phyloP scores from a whole-genome alignment of 2,888 invertebrate genomes.

The Ceratothoa steindachneri region DNA sequence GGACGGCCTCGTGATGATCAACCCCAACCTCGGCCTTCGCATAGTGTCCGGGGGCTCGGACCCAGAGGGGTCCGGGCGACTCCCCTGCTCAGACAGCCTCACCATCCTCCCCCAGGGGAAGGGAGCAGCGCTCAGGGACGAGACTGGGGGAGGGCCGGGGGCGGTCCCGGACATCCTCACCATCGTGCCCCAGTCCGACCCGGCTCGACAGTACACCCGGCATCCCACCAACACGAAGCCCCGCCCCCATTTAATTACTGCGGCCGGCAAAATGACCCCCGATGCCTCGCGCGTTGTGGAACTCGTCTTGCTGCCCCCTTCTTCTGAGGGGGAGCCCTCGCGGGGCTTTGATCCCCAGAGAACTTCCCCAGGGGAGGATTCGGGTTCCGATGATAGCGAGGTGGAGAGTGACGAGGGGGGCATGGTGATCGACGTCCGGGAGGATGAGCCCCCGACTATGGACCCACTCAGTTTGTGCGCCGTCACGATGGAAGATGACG shows the following conservation, averaged over 20 bases:
- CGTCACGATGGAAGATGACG: slow-evolving; percentile 47
- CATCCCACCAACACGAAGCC: background rate
- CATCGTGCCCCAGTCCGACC: slow-evolving; percentile 43
- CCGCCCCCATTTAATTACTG: slow-evolving; percentile 3
- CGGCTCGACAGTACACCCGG: slow-evolving; percentile 20
- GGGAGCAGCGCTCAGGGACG: background rate
- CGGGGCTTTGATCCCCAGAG: background rate
- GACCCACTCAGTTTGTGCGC: slow-evolving; percentile 44
- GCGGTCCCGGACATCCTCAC: slow-evolving; percentile 38
- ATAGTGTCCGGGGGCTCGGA: slow-evolving; percentile 25
- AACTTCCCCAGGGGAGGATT: background rate
- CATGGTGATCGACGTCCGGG: slow-evolving; percentile 38
- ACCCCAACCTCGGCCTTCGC: slow-evolving; percentile 37
- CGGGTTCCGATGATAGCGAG: slow-evolving; percentile 5
- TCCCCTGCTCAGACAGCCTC: slow-evolving; percentile 15
- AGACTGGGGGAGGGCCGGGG: background rate
- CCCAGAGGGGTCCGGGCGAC: background rate
- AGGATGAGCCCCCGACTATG: slow-evolving; percentile 32
- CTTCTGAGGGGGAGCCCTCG: too few relatives aligned
- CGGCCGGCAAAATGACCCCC: slow-evolving; percentile 15
- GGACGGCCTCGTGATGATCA: slow-evolving; percentile 43
- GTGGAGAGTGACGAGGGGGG: slow-evolving; percentile 21
- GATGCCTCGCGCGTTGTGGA: slow-evolving; percentile 37
- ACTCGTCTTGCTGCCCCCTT: slow-evolving; percentile 29
- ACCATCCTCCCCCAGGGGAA: slow-evolving; percentile 45